Conservation (phyloP, 2,113 vertebrate species). For the Nipponia nippon region DNA sequence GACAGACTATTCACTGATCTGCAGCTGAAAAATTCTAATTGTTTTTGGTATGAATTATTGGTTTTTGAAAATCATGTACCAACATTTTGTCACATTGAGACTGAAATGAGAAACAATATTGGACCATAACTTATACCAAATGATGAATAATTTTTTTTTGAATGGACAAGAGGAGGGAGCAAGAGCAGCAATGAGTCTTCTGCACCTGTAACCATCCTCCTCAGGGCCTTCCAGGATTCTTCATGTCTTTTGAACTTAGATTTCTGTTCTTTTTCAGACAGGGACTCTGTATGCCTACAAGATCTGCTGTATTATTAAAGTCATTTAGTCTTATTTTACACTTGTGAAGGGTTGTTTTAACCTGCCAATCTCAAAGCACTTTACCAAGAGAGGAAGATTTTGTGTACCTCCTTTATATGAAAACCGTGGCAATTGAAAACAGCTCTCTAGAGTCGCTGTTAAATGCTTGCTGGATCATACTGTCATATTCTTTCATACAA, state of each 20-base stretch:
- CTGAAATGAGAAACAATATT: neutral
- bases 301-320: neutral
- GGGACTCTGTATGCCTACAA: neutral
- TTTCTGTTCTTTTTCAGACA: neutral
- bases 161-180: neutral
- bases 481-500: neutral
- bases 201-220: neutral
- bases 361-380: neutral
- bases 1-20: neutral
- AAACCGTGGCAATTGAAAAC: neutral
- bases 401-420: neutral
- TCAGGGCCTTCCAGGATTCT: neutral
- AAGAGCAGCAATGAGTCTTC: neutral
- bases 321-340: neutral
- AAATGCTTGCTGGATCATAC: neutral
- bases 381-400: neutral
- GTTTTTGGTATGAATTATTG: neutral
- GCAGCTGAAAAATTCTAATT: neutral
- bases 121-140: neutral
- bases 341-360: neutral
- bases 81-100: neutral
- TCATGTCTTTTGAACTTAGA: neutral
- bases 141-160: neutral
- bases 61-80: neutral
- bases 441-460: neutral